These are phyloP conservation scores for Acanthurus lineatus DNA, from an alignment of 2,797 vertebrate species.

Conservation along the genomic window DNA sequence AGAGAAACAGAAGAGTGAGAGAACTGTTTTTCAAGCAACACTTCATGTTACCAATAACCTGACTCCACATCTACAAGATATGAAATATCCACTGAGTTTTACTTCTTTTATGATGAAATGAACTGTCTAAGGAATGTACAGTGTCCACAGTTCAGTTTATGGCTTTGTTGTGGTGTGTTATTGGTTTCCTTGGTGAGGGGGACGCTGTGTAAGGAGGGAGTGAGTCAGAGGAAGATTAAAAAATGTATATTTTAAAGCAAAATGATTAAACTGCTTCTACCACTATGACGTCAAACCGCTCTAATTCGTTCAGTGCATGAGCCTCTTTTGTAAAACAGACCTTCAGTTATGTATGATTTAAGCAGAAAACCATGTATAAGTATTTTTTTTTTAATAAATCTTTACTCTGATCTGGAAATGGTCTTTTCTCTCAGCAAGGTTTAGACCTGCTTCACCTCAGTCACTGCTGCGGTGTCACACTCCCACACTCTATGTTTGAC, in stretches of 20 bases:
- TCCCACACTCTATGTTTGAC: too few relatives aligned
- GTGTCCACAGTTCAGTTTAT: neutral
- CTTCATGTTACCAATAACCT: neutral
- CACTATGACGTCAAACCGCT: neutral
- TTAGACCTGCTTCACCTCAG: too few relatives aligned
- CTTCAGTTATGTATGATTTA: too few relatives aligned
- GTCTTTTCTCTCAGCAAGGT: too few relatives aligned
- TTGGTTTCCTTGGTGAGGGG: neutral
- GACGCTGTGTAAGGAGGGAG: neutral
- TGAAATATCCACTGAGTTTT: neutral
- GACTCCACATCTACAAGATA: neutral
- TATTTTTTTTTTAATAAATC: too few relatives aligned
- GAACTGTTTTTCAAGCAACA: neutral
- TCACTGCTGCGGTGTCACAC: too few relatives aligned
- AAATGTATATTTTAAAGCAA: neutral
- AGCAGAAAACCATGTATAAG: too few relatives aligned
- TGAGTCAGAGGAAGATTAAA: neutral
- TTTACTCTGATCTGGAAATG: too few relatives aligned
- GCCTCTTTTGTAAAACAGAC: too few relatives aligned
- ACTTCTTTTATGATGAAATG: neutral
- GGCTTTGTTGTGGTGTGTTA: neutral
- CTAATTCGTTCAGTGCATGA: too few relatives aligned
- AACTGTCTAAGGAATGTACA: neutral
- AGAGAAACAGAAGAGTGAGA: slow-evolving; percentile 4
- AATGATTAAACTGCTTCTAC: neutral